Percentiles rank a stretch among this genome's conserved stretches.
Conservation (phyloP, 2,888 invertebrate species). For the Carterocephalus palaemon region DNA sequence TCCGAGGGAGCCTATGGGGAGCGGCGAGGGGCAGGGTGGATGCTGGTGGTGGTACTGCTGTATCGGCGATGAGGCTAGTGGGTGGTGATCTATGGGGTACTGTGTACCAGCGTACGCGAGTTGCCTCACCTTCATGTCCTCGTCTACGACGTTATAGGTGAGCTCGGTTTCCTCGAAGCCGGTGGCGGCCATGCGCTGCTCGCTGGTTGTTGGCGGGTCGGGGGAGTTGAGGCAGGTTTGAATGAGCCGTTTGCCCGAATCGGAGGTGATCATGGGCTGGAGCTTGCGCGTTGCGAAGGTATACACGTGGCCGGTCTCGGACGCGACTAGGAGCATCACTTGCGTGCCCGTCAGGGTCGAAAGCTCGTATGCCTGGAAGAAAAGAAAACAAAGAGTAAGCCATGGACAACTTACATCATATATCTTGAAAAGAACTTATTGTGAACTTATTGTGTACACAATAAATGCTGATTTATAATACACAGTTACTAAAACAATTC, state of each 20-base stretch:
- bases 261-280: constrained; percentile 99
- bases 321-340: constrained; percentile 99
- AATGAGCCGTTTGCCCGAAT: constrained; percentile 97
- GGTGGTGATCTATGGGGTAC: constrained; percentile 83
- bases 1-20: constrained; percentile 78
- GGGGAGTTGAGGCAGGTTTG: constrained; percentile 99
- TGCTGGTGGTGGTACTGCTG: constrained; percentile 86
- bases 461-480: too few species aligned
- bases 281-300: constrained; percentile 99
- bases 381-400: too few species aligned
- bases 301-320: constrained; percentile 99
- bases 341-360: constrained; percentile 99
- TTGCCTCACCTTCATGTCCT: constrained; percentile 98
- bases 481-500: too few species aligned
- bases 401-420: too few species aligned
- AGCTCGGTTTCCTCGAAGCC: constrained; percentile 99
- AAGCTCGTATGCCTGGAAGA: constrained; percentile 96
- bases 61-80: constrained; percentile 81
- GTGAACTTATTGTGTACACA: too few species aligned
- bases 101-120: constrained; percentile 90
- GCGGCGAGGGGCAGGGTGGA: constrained; percentile 86
- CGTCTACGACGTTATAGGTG: constrained; percentile 96
- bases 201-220: constrained; percentile 90
- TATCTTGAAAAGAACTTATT: constrained; percentile 5
- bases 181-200: constrained; percentile 98